Conservation (phyloP, 2,797 vertebrate species). For the Acrocephalus scirpaceus region DNA sequence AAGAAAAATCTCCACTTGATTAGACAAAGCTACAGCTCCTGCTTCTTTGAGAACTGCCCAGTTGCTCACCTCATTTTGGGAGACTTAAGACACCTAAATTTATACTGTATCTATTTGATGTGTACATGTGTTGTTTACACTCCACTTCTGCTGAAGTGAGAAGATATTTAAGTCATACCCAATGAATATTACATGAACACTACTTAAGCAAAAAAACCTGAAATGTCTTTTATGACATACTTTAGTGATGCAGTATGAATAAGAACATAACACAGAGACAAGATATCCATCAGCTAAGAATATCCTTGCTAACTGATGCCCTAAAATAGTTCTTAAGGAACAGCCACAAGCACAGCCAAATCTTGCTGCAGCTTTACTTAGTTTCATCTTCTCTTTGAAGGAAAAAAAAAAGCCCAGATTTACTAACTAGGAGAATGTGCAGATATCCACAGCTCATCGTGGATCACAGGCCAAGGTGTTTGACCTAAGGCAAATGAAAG, state of each 20-base stretch:
- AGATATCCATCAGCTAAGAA: slow-evolving; percentile 37
- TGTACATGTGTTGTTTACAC: slow-evolving; percentile 26
- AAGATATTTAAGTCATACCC: slow-evolving; percentile 6
- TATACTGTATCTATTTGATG: slow-evolving; percentile 7
- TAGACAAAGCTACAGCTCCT: not conserved
- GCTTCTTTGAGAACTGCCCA: not conserved
- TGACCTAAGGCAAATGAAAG: slow-evolving; percentile 59
- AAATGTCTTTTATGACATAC: not conserved
- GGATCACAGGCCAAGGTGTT: not conserved
- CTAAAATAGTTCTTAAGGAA: slow-evolving; percentile 34
- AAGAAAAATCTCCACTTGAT: not conserved
- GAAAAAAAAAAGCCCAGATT: not conserved
- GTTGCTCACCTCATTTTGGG: not conserved
- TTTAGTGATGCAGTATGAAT: slow-evolving; percentile 27
- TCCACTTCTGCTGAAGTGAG: not conserved
- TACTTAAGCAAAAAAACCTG: slow-evolving; percentile 16
- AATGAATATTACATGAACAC: slow-evolving; percentile 39
- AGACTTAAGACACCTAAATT: slow-evolving; percentile 7
- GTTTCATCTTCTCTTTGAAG: not conserved
- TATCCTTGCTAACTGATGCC: not conserved
- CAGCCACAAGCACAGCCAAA: not conserved
- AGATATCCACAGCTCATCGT: slow-evolving; percentile 4
- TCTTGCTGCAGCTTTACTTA: not conserved
- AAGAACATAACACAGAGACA: slow-evolving; percentile 21
- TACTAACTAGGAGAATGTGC: not conserved